phyloP scores from a whole-genome alignment of 2,113 vertebrate species.

The Platysternon megacephalum region DNA sequence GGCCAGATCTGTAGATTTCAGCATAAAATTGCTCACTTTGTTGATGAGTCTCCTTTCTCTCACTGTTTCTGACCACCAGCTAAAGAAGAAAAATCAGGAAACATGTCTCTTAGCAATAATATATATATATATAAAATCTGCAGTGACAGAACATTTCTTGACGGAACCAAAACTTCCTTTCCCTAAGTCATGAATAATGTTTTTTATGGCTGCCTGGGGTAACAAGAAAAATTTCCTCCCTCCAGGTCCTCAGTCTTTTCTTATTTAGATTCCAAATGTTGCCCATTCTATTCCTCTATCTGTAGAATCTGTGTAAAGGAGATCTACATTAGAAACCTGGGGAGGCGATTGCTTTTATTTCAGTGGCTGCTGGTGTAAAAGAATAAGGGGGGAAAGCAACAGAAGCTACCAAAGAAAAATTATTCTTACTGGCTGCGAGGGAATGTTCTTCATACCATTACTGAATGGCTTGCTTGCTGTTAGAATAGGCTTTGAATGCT shows the following conservation, averaged over 20 bases:
- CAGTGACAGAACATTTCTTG: not conserved
- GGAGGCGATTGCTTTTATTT: not conserved
- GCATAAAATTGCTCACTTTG: not conserved
- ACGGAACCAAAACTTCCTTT: not conserved
- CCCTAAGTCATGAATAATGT: not conserved
- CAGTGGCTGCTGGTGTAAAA: not conserved
- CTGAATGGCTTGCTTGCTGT: not conserved
- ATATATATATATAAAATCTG: not conserved
- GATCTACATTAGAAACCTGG: not conserved
- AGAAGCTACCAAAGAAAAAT: not conserved
- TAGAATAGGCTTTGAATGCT: not conserved
- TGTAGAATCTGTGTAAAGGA: not conserved
- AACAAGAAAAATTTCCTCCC: not conserved
- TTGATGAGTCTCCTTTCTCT: not conserved
- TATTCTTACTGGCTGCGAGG: not conserved
- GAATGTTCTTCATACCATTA: not conserved
- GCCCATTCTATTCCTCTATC: not conserved
- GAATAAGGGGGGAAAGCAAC: not conserved
- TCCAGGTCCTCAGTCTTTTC: not conserved
- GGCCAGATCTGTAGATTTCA: not conserved
- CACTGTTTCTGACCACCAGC: not conserved
- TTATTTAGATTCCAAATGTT: not conserved
- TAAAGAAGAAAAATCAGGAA: not conserved
- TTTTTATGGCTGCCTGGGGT: not conserved
- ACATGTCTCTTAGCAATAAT: not conserved